Evolutionary conservation across 2,888 invertebrate species (phyloP).

Genomic region (Epirrhoe tristata): DNA sequence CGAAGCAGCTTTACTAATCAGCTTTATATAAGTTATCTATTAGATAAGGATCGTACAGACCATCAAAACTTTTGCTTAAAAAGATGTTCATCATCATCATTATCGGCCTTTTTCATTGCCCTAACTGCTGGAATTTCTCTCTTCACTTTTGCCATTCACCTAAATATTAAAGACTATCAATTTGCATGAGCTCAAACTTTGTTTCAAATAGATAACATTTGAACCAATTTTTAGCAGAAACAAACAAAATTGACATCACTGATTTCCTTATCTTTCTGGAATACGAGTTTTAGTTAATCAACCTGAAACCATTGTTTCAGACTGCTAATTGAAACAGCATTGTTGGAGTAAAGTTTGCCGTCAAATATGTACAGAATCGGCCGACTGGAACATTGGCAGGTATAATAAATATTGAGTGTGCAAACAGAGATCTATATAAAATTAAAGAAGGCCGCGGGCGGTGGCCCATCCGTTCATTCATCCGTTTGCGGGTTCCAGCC

Average conservation of each 20-base stretch:
- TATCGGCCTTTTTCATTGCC: too few relatives aligned
- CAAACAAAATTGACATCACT: not conserved
- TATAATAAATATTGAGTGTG: constrained; percentile 52
- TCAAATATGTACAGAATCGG: constrained; percentile 41
- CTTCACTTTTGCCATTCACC: too few relatives aligned
- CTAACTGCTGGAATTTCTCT: too few relatives aligned
- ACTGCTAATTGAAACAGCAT: constrained; percentile 30
- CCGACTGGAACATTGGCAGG: constrained; percentile 43
- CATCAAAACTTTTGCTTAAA: not conserved
- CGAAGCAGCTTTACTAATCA: constrained; percentile 47
- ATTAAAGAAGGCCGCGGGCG: constrained; percentile 69
- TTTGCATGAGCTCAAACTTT: not conserved
- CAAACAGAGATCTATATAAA: constrained; percentile 67
- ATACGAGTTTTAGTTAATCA: not conserved
- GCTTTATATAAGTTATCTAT: constrained; percentile 36
- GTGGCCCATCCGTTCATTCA: constrained; percentile 50
- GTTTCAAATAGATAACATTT: not conserved
- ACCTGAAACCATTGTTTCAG: constrained; percentile 21
- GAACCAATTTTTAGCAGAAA: not conserved
- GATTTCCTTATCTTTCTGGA: not conserved
- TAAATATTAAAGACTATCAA: not conserved
- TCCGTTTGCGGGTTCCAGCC: constrained; percentile 49
- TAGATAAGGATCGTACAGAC: constrained; percentile 33
- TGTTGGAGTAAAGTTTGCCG: constrained; percentile 39
- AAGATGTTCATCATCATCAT: not conserved